phyloP scores from a whole-genome alignment of 1,140 invertebrate species.

The Musca domestica region DNA sequence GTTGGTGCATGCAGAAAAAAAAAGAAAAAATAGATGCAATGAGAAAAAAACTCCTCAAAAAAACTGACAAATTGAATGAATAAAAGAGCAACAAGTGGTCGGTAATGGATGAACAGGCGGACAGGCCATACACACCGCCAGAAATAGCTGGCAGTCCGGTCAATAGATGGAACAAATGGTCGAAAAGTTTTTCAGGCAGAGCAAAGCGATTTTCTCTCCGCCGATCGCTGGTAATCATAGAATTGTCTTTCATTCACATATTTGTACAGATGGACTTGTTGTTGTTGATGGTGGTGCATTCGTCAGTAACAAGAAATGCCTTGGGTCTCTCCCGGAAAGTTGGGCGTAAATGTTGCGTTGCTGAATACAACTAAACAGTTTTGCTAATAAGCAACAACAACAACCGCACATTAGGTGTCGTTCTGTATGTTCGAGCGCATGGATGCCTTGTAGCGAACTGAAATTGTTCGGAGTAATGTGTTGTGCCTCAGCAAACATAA shows the following conservation, averaged over 20 bases:
- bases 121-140: slow-evolving; percentile 5
- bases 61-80: slow-evolving; percentile 54
- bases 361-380: slow-evolving; percentile 5
- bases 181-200: background rate
- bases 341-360: slow-evolving; percentile 20
- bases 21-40: too few species aligned
- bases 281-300: too few species aligned
- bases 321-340: background rate
- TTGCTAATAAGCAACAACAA: slow-evolving; percentile 18
- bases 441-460: background rate
- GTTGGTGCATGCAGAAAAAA: background rate
- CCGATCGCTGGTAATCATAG: background rate
- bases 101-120: slow-evolving; percentile 22
- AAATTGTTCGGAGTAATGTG: background rate
- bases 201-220: background rate
- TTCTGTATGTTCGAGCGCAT: background rate
- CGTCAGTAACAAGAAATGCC: slow-evolving; percentile 4
- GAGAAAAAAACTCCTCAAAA: background rate
- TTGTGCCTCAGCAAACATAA: slow-evolving; percentile 7
- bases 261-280: slow-evolving; percentile 15
- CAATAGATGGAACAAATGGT: too few species aligned
- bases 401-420: background rate
- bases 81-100: slow-evolving; percentile 54
- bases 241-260: slow-evolving; percentile 4
- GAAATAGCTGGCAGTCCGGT: background rate